phyloP scores from a whole-genome alignment of 1,140 invertebrate genomes.

The Aphidius ervi region DNA sequence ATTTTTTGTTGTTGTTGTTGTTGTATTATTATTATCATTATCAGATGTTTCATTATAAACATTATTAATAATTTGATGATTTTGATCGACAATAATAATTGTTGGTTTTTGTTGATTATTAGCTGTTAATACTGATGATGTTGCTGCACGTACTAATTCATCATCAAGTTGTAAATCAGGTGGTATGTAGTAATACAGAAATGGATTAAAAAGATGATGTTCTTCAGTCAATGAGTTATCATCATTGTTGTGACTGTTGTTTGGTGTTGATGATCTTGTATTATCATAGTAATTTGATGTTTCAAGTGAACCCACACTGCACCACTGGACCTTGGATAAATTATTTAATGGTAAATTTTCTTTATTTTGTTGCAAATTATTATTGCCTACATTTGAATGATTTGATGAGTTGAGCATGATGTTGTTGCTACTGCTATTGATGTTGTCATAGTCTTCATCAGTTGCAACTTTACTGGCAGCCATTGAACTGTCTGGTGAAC shows the following conservation, averaged over 20 bases:
- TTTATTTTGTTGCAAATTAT: constrained; percentile 1
- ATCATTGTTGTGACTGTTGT: not conserved
- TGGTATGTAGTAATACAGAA: constrained; percentile 55
- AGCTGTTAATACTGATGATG: constrained; percentile 5
- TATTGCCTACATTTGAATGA: too few relatives aligned
- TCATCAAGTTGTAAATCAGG: constrained; percentile 50
- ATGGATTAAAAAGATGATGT: constrained; percentile 48
- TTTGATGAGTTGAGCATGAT: not conserved
- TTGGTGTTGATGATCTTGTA: too few relatives aligned
- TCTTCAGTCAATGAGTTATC: constrained; percentile 26
- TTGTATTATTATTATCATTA: not conserved
- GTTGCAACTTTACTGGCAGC: constrained; percentile 13
- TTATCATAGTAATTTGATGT: not conserved
- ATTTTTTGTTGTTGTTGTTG: not conserved
- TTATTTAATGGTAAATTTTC: constrained; percentile 17
- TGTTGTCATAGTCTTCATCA: constrained; percentile 10
- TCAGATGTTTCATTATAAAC: not conserved
- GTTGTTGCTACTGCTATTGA: constrained; percentile 15
- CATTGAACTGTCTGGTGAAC: constrained; percentile 13
- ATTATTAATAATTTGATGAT: not conserved
- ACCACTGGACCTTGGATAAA: constrained; percentile 6
- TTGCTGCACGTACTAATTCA: constrained; percentile 39
- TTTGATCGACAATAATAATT: not conserved
- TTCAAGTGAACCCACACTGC: constrained; percentile 2
- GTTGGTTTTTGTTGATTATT: not conserved